phyloP scores from a whole-genome alignment of 2,888 invertebrate species.

The Crossocerus cetratus region DNA sequence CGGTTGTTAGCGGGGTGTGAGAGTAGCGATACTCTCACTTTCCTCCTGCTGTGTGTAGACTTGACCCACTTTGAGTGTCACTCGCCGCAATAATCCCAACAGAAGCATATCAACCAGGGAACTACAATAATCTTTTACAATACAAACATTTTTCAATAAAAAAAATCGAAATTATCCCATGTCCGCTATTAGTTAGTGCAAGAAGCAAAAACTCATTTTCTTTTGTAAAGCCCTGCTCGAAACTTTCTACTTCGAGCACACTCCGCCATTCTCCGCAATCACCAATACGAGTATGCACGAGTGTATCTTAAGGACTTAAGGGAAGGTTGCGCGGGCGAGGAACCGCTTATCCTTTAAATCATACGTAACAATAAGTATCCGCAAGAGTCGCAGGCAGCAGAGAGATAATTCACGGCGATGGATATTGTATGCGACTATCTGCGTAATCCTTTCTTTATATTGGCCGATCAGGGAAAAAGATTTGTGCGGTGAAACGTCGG shows the following conservation, averaged over 20 bases:
- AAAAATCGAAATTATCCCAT: too few relatives aligned
- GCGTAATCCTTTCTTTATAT: conserved; percentile 70
- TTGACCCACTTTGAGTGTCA: too few relatives aligned
- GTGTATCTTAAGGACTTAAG: background rate
- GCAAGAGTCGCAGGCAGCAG: conserved; percentile 60
- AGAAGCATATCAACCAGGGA: too few relatives aligned
- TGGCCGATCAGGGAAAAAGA: conserved; percentile 55
- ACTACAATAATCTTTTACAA: too few relatives aligned
- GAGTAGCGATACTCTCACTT: too few relatives aligned
- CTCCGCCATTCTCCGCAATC: background rate
- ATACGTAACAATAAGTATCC: conserved; percentile 66
- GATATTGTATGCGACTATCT: conserved; percentile 63
- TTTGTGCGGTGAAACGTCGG: conserved; percentile 62
- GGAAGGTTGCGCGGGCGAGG: background rate
- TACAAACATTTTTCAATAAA: too few relatives aligned
- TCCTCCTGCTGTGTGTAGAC: background rate
- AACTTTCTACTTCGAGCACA: too few relatives aligned
- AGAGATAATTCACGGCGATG: conserved; percentile 69
- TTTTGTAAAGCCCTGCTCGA: too few relatives aligned
- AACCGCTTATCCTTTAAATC: conserved; percentile 63
- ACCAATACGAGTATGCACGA: background rate
- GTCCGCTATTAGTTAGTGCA: too few relatives aligned
- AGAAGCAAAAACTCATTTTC: too few relatives aligned
- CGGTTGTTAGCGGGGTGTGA: too few relatives aligned
- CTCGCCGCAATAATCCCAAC: too few relatives aligned